phyloP scores from a whole-genome alignment of 2,888 invertebrate genomes.

The Pemphredon lugubris region DNA sequence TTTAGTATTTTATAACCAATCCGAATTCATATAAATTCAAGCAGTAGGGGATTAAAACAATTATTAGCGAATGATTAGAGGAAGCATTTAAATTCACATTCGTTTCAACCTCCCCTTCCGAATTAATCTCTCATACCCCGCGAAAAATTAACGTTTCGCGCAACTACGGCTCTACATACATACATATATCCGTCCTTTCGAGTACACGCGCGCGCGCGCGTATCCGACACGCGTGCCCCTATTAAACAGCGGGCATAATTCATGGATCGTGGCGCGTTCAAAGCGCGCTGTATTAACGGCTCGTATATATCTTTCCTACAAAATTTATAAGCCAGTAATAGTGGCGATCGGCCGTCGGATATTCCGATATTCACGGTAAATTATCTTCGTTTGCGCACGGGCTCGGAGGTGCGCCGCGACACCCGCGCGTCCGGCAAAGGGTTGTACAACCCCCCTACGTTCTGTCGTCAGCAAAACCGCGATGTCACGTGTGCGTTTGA shows the following conservation, averaged over 20 bases:
- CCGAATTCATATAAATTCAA: too few species aligned
- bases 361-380: constrained; percentile 50
- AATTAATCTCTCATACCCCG: too few species aligned
- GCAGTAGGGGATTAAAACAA: too few species aligned
- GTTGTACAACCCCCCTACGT: background rate
- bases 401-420: background rate
- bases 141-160: too few species aligned
- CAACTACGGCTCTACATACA: too few species aligned
- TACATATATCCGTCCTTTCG: too few species aligned
- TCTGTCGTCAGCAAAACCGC: constrained; percentile 44
- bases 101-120: too few species aligned
- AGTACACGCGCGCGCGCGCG: too few species aligned
- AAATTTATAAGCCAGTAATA: constrained; percentile 45
- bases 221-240: too few species aligned
- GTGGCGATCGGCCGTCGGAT: constrained; percentile 36
- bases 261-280: background rate
- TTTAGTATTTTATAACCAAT: too few species aligned
- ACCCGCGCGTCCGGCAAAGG: background rate
- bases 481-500: constrained; percentile 50
- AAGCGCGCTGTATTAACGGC: constrained; percentile 8
- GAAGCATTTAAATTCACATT: too few species aligned
- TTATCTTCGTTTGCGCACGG: constrained; percentile 35
- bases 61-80: too few species aligned
- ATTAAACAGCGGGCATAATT: constrained; percentile 18
- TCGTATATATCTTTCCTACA: constrained; percentile 15